phyloP scores from a whole-genome alignment of 2,113 vertebrate species.

The Hystrix cristata region DNA sequence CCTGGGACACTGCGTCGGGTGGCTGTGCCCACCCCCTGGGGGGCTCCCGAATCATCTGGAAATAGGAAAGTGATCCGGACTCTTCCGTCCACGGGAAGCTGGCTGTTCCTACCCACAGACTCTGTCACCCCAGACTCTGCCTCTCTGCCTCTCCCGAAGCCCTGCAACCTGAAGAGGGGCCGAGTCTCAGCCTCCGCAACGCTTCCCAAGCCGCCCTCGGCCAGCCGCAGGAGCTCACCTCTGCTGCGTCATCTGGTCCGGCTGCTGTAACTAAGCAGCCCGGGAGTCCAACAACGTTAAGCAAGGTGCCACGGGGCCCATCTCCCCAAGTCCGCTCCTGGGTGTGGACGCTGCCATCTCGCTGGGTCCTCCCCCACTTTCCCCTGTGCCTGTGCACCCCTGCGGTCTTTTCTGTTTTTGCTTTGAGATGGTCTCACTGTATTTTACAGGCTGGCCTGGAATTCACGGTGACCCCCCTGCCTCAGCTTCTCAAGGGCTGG shows the following conservation, averaged over 20 bases:
- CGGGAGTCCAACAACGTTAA: too few species aligned
- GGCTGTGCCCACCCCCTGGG: too few species aligned
- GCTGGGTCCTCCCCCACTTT: neutral
- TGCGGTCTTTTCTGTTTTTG: neutral
- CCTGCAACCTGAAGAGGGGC: neutral
- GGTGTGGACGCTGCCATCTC: rapidly evolving
- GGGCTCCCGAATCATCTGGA: neutral
- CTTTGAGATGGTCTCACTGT: neutral
- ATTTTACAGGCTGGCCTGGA: too few species aligned
- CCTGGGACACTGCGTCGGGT: too few species aligned
- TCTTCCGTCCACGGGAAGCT: neutral
- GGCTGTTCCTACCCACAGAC: too few species aligned
- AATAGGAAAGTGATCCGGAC: neutral
- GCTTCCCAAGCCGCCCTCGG: too few species aligned
- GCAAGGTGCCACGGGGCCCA: too few species aligned
- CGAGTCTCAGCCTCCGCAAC: neutral
- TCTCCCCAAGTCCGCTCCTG: neutral
- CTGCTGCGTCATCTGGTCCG: neutral
- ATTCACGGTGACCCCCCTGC: neutral
- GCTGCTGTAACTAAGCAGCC: neutral
- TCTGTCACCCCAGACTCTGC: neutral
- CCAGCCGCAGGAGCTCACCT: neutral
- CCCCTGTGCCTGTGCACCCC: too few species aligned
- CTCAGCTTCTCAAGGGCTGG: too few species aligned
- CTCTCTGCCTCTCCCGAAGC: neutral